These are phyloP conservation scores for Fundulus diaphanus DNA, from an alignment of 2,797 vertebrate species.

Conservation along the genomic window DNA sequence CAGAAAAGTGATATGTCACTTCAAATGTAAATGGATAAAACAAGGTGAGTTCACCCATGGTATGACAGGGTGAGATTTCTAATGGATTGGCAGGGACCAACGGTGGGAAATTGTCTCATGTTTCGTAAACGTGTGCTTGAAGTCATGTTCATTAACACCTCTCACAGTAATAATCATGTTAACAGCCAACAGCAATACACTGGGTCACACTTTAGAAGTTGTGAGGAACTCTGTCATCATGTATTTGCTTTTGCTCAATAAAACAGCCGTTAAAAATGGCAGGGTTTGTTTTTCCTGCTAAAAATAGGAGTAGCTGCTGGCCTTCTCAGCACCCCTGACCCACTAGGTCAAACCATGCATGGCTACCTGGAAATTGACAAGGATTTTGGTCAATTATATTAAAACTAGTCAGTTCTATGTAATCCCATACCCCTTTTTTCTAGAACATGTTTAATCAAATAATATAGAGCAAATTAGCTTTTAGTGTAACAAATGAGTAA, in stretches of 20 bases:
- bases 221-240: background rate
- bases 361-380: background rate
- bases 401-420: background rate
- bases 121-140: background rate
- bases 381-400: background rate
- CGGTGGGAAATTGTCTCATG: background rate
- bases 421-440: background rate
- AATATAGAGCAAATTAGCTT: background rate
- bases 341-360: background rate
- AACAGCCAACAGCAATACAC: background rate
- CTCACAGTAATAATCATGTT: background rate
- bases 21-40: background rate
- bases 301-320: background rate
- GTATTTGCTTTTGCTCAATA: background rate
- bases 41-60: background rate
- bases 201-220: background rate
- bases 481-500: background rate
- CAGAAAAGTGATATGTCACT: background rate
- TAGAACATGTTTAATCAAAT: background rate
- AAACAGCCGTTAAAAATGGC: background rate
- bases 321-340: background rate
- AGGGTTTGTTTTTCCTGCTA: background rate
- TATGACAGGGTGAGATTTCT: background rate
- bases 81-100: background rate
- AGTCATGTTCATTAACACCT: background rate